Percentiles rank a stretch among this genome's conserved stretches.
phyloP scores from a whole-genome alignment of 2,888 invertebrate species.

The Entomobrya proxima region DNA sequence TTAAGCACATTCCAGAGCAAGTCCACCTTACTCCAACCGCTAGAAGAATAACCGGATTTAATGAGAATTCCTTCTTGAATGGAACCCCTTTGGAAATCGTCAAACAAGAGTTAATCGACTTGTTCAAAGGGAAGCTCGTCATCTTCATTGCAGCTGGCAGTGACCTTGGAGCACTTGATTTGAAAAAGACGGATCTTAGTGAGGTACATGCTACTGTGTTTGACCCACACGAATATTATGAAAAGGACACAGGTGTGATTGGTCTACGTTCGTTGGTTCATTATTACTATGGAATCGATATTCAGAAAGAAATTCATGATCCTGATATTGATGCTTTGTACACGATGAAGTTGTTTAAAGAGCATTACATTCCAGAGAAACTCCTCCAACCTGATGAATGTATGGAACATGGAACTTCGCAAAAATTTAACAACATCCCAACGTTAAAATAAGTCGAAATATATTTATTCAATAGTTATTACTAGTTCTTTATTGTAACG shows the following conservation, averaged over 20 bases:
- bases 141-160: conserved; percentile 3
- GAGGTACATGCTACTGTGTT: not conserved
- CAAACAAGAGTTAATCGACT: not conserved
- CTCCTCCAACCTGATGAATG: not conserved
- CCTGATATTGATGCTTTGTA: not conserved
- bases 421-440: not conserved
- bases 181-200: no score
- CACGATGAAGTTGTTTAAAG: conserved; percentile 6
- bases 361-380: conserved; percentile 10
- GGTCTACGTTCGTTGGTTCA: not conserved
- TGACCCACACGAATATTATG: conserved; percentile 8
- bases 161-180: not conserved
- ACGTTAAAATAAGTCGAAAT: not conserved
- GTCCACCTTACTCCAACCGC: not conserved
- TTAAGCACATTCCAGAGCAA: not conserved
- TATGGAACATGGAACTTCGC: not conserved
- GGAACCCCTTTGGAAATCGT: not conserved
- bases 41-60: not conserved
- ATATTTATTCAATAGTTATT: not conserved
- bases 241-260: not conserved
- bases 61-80: not conserved
- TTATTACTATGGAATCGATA: not conserved
- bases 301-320: not conserved
- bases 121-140: not conserved
- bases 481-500: no score